These are phyloP conservation scores for Allacma fusca DNA, from an alignment of 2,888 invertebrate genomes.

Conservation along the genomic window DNA sequence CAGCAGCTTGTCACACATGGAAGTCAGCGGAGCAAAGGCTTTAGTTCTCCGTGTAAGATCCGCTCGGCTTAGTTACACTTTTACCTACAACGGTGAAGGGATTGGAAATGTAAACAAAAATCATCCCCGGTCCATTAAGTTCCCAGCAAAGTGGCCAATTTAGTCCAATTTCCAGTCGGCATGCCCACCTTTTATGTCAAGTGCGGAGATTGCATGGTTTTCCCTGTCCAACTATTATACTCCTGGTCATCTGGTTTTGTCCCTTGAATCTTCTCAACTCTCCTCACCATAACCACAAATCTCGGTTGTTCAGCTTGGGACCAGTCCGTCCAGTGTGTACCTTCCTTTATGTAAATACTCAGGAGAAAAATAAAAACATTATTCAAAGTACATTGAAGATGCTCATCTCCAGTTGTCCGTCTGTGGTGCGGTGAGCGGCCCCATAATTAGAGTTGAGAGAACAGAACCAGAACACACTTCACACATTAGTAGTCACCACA, in stretches of 20 bases:
- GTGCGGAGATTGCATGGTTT: conserved; percentile 8
- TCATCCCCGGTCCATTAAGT: conserved; percentile 36
- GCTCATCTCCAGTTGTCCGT: neutral
- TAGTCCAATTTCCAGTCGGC: conserved; percentile 33
- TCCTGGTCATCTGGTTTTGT: conserved; percentile 24
- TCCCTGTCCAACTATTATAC: conserved; percentile 13
- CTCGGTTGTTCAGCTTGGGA: neutral
- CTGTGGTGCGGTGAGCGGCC: neutral
- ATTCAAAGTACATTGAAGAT: neutral
- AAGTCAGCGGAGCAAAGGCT: neutral
- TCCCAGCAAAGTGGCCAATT: conserved; percentile 39
- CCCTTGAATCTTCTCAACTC: neutral
- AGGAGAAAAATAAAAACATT: neutral
- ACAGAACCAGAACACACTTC: conserved; percentile 36
- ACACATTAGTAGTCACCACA: conserved; percentile 26
- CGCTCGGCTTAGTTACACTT: neutral
- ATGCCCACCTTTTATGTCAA: conserved; percentile 42
- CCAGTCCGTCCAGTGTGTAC: too few species aligned
- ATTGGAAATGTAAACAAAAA: conserved; percentile 39
- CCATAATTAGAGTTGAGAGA: conserved; percentile 34
- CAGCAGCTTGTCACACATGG: neutral
- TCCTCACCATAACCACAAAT: neutral
- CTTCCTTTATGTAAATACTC: neutral
- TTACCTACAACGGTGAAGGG: conserved; percentile 35
- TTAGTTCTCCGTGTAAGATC: neutral